Evolutionary conservation across 2,888 invertebrate species (phyloP).

Genomic region (Ophion ventricosus): DNA sequence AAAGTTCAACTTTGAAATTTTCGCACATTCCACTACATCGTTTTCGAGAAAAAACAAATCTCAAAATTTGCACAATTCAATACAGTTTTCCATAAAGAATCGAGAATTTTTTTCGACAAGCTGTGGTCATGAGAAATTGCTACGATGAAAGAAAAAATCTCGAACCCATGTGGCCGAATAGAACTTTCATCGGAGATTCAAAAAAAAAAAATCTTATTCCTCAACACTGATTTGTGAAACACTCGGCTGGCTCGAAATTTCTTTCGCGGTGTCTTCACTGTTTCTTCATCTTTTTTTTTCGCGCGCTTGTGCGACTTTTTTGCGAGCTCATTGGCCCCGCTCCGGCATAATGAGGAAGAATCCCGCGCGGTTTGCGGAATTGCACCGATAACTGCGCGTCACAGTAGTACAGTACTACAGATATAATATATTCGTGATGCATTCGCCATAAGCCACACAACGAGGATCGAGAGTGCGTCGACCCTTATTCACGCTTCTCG

Average conservation of each 20-base stretch:
- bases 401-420: conserved; percentile 42
- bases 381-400: conserved; percentile 57
- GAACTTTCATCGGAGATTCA: too few relatives aligned
- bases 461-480: conserved; percentile 62
- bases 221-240: too few relatives aligned
- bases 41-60: too few relatives aligned
- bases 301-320: background rate
- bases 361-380: background rate
- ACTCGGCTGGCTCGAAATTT: background rate
- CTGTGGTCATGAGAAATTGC: too few relatives aligned
- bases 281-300: background rate
- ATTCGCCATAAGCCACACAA: conserved; percentile 50
- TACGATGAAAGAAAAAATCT: too few relatives aligned
- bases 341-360: background rate
- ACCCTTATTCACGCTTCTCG: conserved; percentile 65
- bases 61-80: too few relatives aligned
- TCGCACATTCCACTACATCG: too few relatives aligned
- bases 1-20: too few relatives aligned
- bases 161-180: too few relatives aligned
- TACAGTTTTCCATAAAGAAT: too few relatives aligned
- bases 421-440: conserved; percentile 48
- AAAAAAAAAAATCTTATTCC: too few relatives aligned
- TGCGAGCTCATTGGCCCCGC: background rate
- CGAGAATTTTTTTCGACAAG: too few relatives aligned
- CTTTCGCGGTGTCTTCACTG: background rate